phyloP scores from a whole-genome alignment of 2,888 invertebrate species.

The Steinernema carpocapsae region DNA sequence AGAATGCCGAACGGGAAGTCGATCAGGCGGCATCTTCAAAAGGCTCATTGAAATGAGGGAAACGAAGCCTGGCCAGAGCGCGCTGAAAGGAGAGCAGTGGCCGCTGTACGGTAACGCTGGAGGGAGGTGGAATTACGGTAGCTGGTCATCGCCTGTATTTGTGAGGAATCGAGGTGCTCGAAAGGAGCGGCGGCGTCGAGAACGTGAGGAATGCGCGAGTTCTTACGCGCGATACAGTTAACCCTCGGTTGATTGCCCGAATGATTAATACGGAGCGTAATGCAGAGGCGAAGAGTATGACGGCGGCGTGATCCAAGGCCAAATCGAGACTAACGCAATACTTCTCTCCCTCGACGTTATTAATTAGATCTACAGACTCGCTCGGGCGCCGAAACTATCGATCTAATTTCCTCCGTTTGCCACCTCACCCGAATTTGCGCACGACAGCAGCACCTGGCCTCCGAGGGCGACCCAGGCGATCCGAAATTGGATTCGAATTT shows the following conservation, averaged over 20 bases:
- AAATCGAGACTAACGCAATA: slow-evolving; percentile 32
- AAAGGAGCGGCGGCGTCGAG: slow-evolving; percentile 16
- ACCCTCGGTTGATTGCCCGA: slow-evolving; percentile 35
- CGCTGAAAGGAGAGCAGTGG: not conserved
- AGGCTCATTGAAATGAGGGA: slow-evolving; percentile 32
- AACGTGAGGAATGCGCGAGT: slow-evolving; percentile 35
- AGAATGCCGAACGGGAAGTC: slow-evolving; percentile 32
- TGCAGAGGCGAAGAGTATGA: slow-evolving; percentile 35
- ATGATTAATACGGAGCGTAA: slow-evolving; percentile 35
- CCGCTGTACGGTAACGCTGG: not conserved
- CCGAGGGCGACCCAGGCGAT: not conserved
- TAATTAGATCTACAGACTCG: slow-evolving; percentile 31
- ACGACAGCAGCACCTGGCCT: not conserved
- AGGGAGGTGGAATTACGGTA: slow-evolving; percentile 3
- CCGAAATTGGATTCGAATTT: too few species aligned
- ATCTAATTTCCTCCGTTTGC: slow-evolving; percentile 6
- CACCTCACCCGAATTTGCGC: not conserved
- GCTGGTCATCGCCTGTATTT: not conserved
- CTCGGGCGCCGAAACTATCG: slow-evolving; percentile 12
- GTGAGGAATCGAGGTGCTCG: slow-evolving; percentile 27
- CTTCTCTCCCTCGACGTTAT: slow-evolving; percentile 32
- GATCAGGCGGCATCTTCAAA: slow-evolving; percentile 33
- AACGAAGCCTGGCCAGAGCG: slow-evolving; percentile 16
- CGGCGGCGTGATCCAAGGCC: slow-evolving; percentile 35
- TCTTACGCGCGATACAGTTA: slow-evolving; percentile 34